Evolutionary conservation across 2,113 vertebrate genomes (phyloP).

Genomic region (Panthera uncia): DNA sequence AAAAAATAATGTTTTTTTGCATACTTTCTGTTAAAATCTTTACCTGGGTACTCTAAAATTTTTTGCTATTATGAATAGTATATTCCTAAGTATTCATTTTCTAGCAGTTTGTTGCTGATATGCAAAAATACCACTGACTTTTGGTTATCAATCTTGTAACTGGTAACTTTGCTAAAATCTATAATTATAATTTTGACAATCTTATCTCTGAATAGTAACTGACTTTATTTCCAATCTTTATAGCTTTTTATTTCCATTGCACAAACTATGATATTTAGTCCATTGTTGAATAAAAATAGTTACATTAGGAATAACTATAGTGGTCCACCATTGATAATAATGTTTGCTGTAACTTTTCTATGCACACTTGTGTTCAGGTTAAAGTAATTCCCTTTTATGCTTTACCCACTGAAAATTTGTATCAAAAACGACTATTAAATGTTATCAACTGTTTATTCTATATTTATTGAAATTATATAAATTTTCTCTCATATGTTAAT

Average conservation of each 20-base stretch:
- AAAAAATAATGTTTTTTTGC: not conserved
- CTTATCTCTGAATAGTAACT: not conserved
- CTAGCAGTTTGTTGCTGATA: constrained; percentile 12
- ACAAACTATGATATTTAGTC: not conserved
- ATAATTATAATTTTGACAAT: constrained; percentile 14
- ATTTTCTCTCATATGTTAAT: not conserved
- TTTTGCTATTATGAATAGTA: not conserved
- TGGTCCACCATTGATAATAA: not conserved
- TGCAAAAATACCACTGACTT: not conserved
- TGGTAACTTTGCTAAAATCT: not conserved
- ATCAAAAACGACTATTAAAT: constrained; percentile 22
- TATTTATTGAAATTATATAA: not conserved
- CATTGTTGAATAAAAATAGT: not conserved
- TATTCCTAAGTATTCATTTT: not conserved
- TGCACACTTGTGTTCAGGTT: not conserved
- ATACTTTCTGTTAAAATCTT: not conserved
- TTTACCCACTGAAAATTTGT: not conserved
- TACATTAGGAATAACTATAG: not conserved
- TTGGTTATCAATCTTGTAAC: constrained; percentile 34
- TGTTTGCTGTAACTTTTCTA: not conserved
- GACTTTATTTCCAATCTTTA: not conserved
- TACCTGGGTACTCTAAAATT: not conserved
- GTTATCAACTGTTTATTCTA: constrained; percentile 6
- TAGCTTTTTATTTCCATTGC: not conserved
- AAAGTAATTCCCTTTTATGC: constrained; percentile 23